Conservation (phyloP, 2,888 invertebrate species). For the Elegia similella region DNA sequence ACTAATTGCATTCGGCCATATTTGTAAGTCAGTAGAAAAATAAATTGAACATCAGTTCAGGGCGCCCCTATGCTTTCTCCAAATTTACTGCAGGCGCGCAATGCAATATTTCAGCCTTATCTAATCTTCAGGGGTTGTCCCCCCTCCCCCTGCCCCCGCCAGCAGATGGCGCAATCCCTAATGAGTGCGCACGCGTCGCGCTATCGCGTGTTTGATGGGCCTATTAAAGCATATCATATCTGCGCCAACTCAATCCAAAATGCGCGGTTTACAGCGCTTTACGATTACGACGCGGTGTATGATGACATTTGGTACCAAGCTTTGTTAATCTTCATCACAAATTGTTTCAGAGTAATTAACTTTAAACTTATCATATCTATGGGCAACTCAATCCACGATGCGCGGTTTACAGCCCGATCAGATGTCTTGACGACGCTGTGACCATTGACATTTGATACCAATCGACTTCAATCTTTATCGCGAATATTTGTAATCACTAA, state of each 20-base stretch:
- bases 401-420: too few relatives aligned
- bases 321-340: not conserved
- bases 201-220: constrained; percentile 7
- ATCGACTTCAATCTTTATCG: too few relatives aligned
- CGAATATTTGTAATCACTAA: too few relatives aligned
- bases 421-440: too few relatives aligned
- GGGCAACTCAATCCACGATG: too few relatives aligned
- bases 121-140: constrained; percentile 22
- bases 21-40: not conserved
- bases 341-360: too few relatives aligned
- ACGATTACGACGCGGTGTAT: not conserved
- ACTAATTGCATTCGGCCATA: not conserved
- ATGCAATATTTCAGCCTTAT: constrained; percentile 32
- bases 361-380: too few relatives aligned
- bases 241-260: constrained; percentile 6
- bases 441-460: too few relatives aligned
- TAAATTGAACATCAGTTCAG: not conserved
- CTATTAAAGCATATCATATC: constrained; percentile 14
- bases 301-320: not conserved
- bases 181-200: constrained; percentile 30
- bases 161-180: constrained; percentile 33
- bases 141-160: constrained; percentile 13
- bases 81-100: constrained; percentile 14
- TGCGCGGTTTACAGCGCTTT: not conserved
- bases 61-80: constrained; percentile 10